These are phyloP conservation scores for Dione vanillae DNA, from an alignment of 2,888 invertebrate species.

Conservation along the genomic window DNA sequence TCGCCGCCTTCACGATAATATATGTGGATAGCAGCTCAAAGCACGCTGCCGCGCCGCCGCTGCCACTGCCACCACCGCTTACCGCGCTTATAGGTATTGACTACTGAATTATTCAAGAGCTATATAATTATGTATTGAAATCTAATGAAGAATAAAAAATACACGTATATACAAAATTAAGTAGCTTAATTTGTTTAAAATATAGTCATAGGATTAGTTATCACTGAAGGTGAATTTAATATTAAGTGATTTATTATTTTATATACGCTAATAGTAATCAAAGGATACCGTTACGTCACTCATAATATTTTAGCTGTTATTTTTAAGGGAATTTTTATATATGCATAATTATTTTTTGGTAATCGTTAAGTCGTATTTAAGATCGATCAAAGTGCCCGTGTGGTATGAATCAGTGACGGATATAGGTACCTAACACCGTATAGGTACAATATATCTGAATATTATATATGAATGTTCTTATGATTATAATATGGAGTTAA, in stretches of 20 bases:
- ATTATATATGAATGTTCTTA: too few relatives aligned
- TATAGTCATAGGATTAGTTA: too few relatives aligned
- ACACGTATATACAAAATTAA: background rate
- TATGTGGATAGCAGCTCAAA: constrained; percentile 71
- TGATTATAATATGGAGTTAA: too few relatives aligned
- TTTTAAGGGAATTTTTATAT: background rate
- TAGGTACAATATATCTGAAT: too few relatives aligned
- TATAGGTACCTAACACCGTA: too few relatives aligned
- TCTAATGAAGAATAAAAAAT: background rate
- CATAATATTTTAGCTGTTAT: background rate
- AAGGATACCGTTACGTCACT: background rate
- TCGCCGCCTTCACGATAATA: constrained; percentile 73
- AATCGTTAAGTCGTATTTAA: background rate
- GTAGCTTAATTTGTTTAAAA: background rate
- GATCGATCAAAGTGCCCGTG: background rate
- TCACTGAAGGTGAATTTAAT: too few relatives aligned
- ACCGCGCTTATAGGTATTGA: constrained; percentile 77
- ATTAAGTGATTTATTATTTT: background rate
- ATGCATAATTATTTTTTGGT: background rate
- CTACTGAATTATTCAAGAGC: constrained; percentile 7
- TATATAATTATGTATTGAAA: constrained; percentile 1
- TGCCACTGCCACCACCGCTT: constrained; percentile 72
- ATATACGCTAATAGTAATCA: background rate
- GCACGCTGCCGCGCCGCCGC: constrained; percentile 72
- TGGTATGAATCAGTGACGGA: background rate